Base-by-base conservation (phyloP, 2,113 vertebrate species). In the Phrynosoma platyrhinos region DNA sequence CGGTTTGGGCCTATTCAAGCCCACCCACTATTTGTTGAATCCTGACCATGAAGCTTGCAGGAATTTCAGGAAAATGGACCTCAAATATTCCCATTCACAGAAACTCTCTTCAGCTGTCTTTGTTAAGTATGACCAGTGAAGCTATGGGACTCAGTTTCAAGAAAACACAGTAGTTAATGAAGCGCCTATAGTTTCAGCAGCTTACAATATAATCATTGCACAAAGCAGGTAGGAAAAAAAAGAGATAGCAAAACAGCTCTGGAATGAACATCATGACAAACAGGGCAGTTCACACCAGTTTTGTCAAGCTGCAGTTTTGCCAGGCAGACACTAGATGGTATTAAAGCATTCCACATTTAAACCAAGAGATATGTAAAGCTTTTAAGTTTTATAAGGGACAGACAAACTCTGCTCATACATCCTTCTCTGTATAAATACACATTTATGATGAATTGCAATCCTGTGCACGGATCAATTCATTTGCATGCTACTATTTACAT, bases 401-500 rank as follows among this genome's bases (percentile, higher is more conserved):
- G 74, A 69, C 47, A 4, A 25, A 64, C n/a, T n/a, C 84, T 5
- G 0, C 1, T 25, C 0, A 25, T 40, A 21, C 75, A 32, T 30
- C 76, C 77, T 32, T 42, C 18, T 0, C 30, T 1, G 0, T 3
- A 90, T 2, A 53, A 87, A 93, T 86, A 47, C 53, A 78, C 58
- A 36, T 4, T 0, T 0, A 78, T 47, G 68, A 23, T 18, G 87
- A 92, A 86, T 55, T 86, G 89, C 93, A 87, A 88, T 58, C 91
- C 27, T 84, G 87, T 91, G 86, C 92, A 90, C 88, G 92, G 88
- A 83, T 55, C 78, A 14, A 36, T 88, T 90, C 27, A 84, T 85
- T 85, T 16, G 88, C 91, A 90, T 93, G 95, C 93, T 91, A 89
- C 53, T 90, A 89, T 88, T 90, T 95, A 94, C 93, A 93, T 76